Evolutionary conservation across 2,888 invertebrate genomes (phyloP), one percentile per base, ranked within the genome.

Genomic region (Pristionchus arcanus): DNA sequence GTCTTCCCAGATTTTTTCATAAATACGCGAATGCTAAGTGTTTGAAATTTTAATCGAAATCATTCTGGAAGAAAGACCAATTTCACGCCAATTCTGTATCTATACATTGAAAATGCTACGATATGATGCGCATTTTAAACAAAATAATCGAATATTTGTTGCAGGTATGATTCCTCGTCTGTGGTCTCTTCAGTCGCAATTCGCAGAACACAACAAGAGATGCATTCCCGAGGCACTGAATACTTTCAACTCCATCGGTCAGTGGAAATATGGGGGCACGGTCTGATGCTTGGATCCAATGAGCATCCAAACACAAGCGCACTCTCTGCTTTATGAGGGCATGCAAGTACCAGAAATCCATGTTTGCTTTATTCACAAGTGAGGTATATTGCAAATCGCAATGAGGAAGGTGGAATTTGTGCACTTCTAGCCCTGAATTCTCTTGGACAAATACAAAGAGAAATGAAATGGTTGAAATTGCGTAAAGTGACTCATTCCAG

Each of bases 81-180:
- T n/a, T n/a, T n/a, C n/a, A n/a, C n/a, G n/a, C n/a, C n/a, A n/a
- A n/a, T n/a, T n/a, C n/a, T n/a, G n/a, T n/a, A n/a, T n/a, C n/a
- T n/a, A n/a, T n/a, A n/a, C n/a, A n/a, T 49, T 49, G 42, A 49
- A 49, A 49, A 0, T 49, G 42, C 3, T 49, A 49, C 9, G 0
- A 49, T 49, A 9, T 49, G 42, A 3, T 49, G 42, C 13, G 42
- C 42, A 49, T 9, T 49, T 49, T 49, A 11, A 9, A 7, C 9
- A 13, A 11, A 49, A 7, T 49, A 3, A 9, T 49, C 42, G 11
- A 13, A 49, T 49, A 42, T 5, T 42, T 42, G 49, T 21, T 25
- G 53, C 66, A 89, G 89, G 89, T n/a, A 34, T 34, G 37, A 83
- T 89, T 89, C 89, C 89, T 21, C 89, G 89, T 83, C 42, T 89